These are phyloP conservation scores for Podarcis lilfordi DNA, from an alignment of 2,797 vertebrate species.

Conservation along the genomic window DNA sequence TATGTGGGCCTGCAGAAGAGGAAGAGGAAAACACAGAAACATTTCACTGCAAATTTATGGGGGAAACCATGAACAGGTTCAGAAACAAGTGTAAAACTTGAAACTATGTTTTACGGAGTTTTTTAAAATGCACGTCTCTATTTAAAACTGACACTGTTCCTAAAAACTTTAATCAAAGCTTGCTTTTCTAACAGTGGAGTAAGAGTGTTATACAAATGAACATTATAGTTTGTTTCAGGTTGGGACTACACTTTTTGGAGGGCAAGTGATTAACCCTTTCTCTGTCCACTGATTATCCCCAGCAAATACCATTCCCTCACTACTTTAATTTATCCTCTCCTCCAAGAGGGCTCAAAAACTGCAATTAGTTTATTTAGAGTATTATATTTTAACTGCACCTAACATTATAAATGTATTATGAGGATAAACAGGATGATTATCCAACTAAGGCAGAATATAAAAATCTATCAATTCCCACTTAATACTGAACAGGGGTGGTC, in stretches of 20 bases:
- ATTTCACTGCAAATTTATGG: not conserved
- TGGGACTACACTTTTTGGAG: not conserved
- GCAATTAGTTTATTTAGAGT: not conserved
- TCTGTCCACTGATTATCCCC: not conserved
- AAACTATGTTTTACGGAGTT: not conserved
- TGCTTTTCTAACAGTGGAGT: not conserved
- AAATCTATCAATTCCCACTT: too few species aligned
- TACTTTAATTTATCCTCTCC: not conserved
- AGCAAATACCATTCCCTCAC: not conserved
- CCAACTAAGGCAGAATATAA: not conserved
- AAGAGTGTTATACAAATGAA: not conserved
- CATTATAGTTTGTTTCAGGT: not conserved
- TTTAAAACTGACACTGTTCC: not conserved
- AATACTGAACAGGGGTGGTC: too few species aligned
- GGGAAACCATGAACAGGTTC: not conserved
- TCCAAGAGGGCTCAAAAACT: not conserved
- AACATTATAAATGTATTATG: not conserved
- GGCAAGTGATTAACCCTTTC: not conserved
- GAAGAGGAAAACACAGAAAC: not conserved
- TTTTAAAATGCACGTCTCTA: not conserved
- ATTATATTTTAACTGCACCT: not conserved
- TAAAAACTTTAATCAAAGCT: not conserved
- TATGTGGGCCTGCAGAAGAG: not conserved
- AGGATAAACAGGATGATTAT: not conserved
- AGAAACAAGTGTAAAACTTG: not conserved